These are phyloP conservation scores for Diplazon laetatorius DNA, from an alignment of 2,888 invertebrate species.

Conservation along the genomic window DNA sequence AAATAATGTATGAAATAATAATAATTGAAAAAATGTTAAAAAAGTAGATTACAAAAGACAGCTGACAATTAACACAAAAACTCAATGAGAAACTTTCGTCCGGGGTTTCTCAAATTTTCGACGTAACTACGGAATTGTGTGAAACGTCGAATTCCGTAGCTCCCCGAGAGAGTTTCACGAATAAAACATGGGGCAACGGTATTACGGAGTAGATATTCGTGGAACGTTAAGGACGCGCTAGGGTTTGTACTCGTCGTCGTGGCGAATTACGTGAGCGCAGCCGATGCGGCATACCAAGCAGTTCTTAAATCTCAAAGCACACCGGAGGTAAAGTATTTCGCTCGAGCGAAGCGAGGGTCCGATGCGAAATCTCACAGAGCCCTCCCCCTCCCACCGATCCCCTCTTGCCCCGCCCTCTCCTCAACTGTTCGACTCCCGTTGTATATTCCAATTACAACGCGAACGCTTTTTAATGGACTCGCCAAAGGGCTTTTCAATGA, in stretches of 20 bases:
- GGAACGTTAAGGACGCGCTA: slow-evolving; percentile 65
- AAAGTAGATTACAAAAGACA: too few relatives aligned
- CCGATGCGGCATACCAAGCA: slow-evolving; percentile 68
- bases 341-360: slow-evolving; percentile 37
- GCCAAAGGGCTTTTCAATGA: slow-evolving; percentile 71
- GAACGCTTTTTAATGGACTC: slow-evolving; percentile 74
- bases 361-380: slow-evolving; percentile 66
- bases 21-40: too few relatives aligned
- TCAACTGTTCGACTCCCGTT: slow-evolving; percentile 4
- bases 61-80: too few relatives aligned
- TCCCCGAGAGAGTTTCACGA: slow-evolving; percentile 25
- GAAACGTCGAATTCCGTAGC: slow-evolving; percentile 31
- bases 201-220: slow-evolving; percentile 40
- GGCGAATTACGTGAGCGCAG: slow-evolving; percentile 73
- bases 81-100: too few relatives aligned
- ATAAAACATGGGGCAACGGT: slow-evolving; percentile 12
- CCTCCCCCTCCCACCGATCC: too few relatives aligned
- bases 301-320: slow-evolving; percentile 75
- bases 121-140: too few relatives aligned
- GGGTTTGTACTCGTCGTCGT: slow-evolving; percentile 20
- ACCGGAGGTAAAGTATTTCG: slow-evolving; percentile 58
- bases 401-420: too few relatives aligned
- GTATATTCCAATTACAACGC: slow-evolving; percentile 72
- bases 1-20: too few relatives aligned
- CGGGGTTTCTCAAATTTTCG: too few relatives aligned